These are phyloP conservation scores for Eriosoma lanigerum DNA, from an alignment of 1,140 invertebrate genomes.

Conservation along the genomic window DNA sequence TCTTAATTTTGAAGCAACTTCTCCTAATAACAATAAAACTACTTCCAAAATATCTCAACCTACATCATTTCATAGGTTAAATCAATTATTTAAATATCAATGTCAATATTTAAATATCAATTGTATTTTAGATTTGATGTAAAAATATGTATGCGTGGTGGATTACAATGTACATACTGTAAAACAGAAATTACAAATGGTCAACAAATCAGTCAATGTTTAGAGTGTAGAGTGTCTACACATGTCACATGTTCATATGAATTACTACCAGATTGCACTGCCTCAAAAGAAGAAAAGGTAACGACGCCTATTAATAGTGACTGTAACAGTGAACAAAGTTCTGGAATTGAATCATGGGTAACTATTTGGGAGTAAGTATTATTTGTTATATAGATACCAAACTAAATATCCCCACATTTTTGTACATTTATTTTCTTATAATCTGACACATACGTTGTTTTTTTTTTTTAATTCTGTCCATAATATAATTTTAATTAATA, in stretches of 20 bases:
- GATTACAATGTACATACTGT: conserved; percentile 31
- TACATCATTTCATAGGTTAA: conserved; percentile 5
- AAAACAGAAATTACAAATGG: conserved; percentile 21
- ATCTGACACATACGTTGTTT: no score
- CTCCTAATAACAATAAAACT: not conserved
- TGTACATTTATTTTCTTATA: no score
- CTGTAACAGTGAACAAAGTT: not conserved
- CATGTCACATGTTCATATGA: conserved; percentile 44
- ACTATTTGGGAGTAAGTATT: conserved; percentile 45
- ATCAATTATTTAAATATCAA: not conserved
- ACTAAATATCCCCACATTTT: no score
- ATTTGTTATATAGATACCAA: no score
- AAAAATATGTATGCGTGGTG: conserved; percentile 38
- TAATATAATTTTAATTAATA: no score
- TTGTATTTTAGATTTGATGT: conserved; percentile 44
- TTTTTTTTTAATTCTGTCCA: no score
- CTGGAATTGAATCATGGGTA: conserved; percentile 42
- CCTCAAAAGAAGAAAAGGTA: not conserved
- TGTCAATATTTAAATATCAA: not conserved
- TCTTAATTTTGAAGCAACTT: conserved; percentile 47
- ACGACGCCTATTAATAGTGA: not conserved
- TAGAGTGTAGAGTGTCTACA: conserved; percentile 37
- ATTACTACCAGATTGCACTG: conserved; percentile 23
- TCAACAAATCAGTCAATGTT: conserved; percentile 43
- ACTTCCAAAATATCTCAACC: not conserved